Conservation (phyloP, 1,140 invertebrate species). For the Rhagoletis zephyria region DNA sequence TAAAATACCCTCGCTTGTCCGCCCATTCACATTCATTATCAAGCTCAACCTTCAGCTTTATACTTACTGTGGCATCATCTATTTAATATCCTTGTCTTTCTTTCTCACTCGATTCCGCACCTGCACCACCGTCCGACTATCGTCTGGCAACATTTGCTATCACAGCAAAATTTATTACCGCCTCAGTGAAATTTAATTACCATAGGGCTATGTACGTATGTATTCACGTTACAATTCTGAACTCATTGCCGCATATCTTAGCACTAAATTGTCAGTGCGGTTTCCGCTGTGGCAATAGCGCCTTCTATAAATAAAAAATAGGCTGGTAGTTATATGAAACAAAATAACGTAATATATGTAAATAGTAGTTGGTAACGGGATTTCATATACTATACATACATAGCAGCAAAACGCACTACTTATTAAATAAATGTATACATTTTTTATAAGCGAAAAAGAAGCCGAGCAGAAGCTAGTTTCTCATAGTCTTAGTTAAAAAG, state of each 20-base stretch:
- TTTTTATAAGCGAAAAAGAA: no score
- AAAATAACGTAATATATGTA: no score
- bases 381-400: not conserved
- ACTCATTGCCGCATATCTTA: conserved; percentile 52
- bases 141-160: not conserved
- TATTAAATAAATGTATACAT: no score
- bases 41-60: not conserved
- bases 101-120: not conserved
- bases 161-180: conserved; percentile 44
- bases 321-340: no score
- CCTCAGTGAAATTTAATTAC: conserved; percentile 47
- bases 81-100: no score
- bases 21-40: conserved; percentile 7
- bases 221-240: not conserved
- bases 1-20: not conserved
- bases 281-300: conserved; percentile 47
- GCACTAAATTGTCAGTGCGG: not conserved
- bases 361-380: no score
- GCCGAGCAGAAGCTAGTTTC: no score
- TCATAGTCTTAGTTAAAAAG: no score
- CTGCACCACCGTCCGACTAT: not conserved
- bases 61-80: not conserved
- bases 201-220: not conserved
- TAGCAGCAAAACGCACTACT: not conserved
- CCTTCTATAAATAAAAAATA: no score